Base-by-base conservation (phyloP, 2,888 invertebrate genomes). In the Argyra leucocephala region DNA sequence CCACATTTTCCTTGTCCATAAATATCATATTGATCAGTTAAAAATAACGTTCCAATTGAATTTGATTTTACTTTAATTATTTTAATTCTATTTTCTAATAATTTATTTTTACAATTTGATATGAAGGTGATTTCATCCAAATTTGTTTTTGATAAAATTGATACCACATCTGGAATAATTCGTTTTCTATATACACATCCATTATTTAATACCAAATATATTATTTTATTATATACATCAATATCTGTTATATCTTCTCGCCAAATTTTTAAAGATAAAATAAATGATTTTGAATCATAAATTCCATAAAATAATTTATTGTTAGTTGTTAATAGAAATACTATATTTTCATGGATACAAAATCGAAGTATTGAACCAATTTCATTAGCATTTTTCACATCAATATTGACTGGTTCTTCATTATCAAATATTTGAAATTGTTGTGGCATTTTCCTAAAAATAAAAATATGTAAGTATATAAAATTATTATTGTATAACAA, bases 1-100 rank as follows among this genome's bases (percentile, higher is more conserved):
- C 77, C 78, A 64, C 78, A 80, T 57, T 69, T 74, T 12, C 80
- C 80, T 69, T 76, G 71, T 9, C 74, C 78, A 67, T 80, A 79
- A 0, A 78, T 69, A 26, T 78, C 74, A 0, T 73, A 73, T 2
- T 70, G 70, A 6, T 65, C 67, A 4, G 76, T 76, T 7, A 78
- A 72, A 64, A 78, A 78, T 23, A 80, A 70, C 24, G 75, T 76
- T n/a, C 76, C 77, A 65, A 77, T 72, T 2, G 74, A 70, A 3
- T 80, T 78, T 66, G 76, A 75, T 60, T 77, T 77, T 9, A 78
- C 74, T n/a, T 64, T 63, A 3, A 36, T 12, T 12, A 69, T 7
- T 58, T 58, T 58, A 22, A 22, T 10, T 58, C 2, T 15, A 22
- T 58, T 22, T 22, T 58, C 58, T 22, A 58, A 58, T 63, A 57